Evolutionary conservation across 2,113 vertebrate genomes (phyloP).

Genomic region (Etheostoma cragini): DNA sequence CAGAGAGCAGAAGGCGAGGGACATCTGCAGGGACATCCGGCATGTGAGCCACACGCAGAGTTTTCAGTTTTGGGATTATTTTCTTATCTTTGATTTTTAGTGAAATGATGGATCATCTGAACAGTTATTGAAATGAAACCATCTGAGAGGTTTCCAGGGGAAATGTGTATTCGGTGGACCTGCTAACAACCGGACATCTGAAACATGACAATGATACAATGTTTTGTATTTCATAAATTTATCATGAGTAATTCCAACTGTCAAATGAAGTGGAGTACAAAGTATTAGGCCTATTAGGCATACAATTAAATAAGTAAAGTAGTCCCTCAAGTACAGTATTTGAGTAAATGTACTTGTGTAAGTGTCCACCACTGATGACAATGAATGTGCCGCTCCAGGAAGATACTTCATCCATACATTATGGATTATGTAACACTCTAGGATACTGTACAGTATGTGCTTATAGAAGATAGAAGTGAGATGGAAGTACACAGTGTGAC

Average conservation of each 20-base stretch:
- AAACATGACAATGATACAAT: not conserved
- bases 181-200: not conserved
- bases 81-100: not conserved
- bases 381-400: not conserved
- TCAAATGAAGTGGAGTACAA: not conserved
- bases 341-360: not conserved
- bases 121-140: not conserved
- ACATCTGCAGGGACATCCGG: no score
- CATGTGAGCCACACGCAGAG: no score
- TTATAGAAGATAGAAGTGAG: slow-evolving; percentile 8
- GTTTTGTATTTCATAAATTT: not conserved
- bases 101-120: not conserved
- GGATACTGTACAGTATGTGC: not conserved
- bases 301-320: not conserved
- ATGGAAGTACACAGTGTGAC: not conserved
- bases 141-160: not conserved
- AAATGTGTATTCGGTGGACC: not conserved
- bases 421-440: slow-evolving; percentile 9
- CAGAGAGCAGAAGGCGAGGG: no score
- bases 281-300: no score
- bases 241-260: not conserved
- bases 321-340: not conserved
- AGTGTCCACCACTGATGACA: not conserved
- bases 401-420: not conserved
- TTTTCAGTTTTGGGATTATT: not conserved